These are phyloP conservation scores for Papilio protenor DNA, from an alignment of 2,888 invertebrate species.

Conservation along the genomic window DNA sequence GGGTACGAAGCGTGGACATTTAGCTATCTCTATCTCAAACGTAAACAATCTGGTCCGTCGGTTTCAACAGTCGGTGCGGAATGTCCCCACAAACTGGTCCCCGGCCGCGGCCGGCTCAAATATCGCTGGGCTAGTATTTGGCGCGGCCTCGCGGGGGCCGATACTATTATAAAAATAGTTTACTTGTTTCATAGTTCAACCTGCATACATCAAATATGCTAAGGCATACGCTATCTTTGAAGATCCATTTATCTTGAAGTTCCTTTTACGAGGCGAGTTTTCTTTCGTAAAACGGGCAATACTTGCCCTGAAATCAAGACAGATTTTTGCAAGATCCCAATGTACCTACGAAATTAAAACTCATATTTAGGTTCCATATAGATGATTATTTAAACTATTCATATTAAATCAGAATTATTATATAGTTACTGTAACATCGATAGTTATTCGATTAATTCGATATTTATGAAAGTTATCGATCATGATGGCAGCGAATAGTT, in stretches of 20 bases:
- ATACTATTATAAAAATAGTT: slow-evolving; percentile 42
- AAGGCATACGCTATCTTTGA: neutral
- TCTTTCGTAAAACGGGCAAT: neutral
- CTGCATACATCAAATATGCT: neutral
- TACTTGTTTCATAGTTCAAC: slow-evolving; percentile 14
- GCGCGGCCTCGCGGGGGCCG: slow-evolving; percentile 61
- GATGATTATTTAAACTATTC: no score
- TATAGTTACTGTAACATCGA: neutral
- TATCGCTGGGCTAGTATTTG: slow-evolving; percentile 56
- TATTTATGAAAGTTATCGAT: slow-evolving; percentile 48
- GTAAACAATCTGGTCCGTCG: slow-evolving; percentile 79
- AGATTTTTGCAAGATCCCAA: no score
- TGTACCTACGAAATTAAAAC: no score
- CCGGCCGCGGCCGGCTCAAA: slow-evolving; percentile 57
- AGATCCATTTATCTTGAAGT: neutral
- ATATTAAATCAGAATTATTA: neutral
- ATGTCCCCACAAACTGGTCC: slow-evolving; percentile 51
- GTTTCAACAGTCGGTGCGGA: slow-evolving; percentile 67
- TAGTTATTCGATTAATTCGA: slow-evolving; percentile 56
- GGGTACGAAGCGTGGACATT: slow-evolving; percentile 63
- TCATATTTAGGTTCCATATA: neutral
- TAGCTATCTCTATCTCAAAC: slow-evolving; percentile 79
- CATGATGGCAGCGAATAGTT: slow-evolving; percentile 2
- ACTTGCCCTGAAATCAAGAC: no score
- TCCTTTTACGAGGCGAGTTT: neutral